Conservation (phyloP, 2,888 invertebrate species). For the Strigamia crassipes region DNA sequence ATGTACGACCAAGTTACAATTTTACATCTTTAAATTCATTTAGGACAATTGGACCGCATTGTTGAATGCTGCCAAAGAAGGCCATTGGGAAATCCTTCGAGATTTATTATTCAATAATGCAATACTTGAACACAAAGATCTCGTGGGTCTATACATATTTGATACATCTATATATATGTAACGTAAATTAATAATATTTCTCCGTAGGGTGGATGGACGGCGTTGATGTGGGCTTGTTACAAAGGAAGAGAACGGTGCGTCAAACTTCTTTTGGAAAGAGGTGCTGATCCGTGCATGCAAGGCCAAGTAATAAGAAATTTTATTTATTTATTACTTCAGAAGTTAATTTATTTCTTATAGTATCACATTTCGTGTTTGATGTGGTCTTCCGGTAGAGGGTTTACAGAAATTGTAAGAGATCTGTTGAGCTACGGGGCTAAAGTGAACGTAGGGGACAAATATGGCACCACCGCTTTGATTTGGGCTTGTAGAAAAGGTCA, state of each 20-base stretch:
- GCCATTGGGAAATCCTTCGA: slow-evolving; percentile 77
- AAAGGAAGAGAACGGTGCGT: slow-evolving; percentile 77
- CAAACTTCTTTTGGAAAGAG: slow-evolving; percentile 75
- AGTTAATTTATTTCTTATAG: slow-evolving; percentile 53
- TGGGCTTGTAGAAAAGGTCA: slow-evolving; percentile 95
- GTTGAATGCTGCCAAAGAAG: slow-evolving; percentile 87
- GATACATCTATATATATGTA: too few species aligned
- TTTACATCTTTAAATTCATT: neutral
- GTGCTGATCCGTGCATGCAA: slow-evolving; percentile 92
- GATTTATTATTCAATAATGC: slow-evolving; percentile 84
- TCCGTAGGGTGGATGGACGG: slow-evolving; percentile 89
- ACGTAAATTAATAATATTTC: neutral
- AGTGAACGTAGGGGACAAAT: slow-evolving; percentile 92
- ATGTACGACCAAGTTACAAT: neutral
- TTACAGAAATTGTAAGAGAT: slow-evolving; percentile 80
- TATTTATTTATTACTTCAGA: too few species aligned
- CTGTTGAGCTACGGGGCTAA: slow-evolving; percentile 87
- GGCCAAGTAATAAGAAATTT: slow-evolving; percentile 69
- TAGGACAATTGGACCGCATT: slow-evolving; percentile 92
- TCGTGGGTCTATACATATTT: slow-evolving; percentile 65
- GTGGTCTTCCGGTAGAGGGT: slow-evolving; percentile 94
- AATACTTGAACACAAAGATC: slow-evolving; percentile 82
- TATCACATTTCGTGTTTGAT: slow-evolving; percentile 89
- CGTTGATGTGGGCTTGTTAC: slow-evolving; percentile 97
- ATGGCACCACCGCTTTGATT: slow-evolving; percentile 92